Base-by-base conservation (phyloP, 2,888 invertebrate genomes). In the Pocota personata region DNA sequence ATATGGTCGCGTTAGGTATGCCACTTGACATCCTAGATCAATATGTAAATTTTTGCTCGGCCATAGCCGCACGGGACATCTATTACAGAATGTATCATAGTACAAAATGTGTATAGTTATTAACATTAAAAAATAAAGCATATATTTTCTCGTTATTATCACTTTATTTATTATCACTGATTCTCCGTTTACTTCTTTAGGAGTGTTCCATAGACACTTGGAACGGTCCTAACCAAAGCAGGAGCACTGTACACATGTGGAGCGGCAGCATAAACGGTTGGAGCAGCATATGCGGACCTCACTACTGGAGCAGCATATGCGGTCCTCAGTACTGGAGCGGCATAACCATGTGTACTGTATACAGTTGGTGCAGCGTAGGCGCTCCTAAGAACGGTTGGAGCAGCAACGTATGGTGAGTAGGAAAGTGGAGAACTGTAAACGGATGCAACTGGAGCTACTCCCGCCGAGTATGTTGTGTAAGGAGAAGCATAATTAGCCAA, bases 381-480 rank as follows among this genome's bases (percentile, higher is more conserved):
- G 48, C 69, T 35, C 27, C 76, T 64, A 8, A 75, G 14, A 37
- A 77, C 5, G 30, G 76, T 58, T 27, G 82, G 77, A 27, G 66
- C 72, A 52, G 58, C 52, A 50, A 43, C 12, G 2, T 48, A 55
- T 4, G 79, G 32, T 4, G 79, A 64, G 21, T 79, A 79, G 1
- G 79, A 10, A 7, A 73, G n/a, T 10, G 69, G 71, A 6, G 76
- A 46, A 7, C 50, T 58, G 8, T 86, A 86, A 3, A 86, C 79
- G 7, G 71, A 76, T 66, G 46, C 76, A 32, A 76, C 82, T 24
- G 84, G 79, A 64, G 75, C 75, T 6, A 73, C 21, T 14, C 73
- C 78, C 14, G 78, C 27, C 0, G 77, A 58, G 30, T 77, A 72
- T 1, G 72, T 40, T 14, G 78, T 19, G 16, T 73, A 83, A 1